phyloP scores from a whole-genome alignment of 2,888 invertebrate genomes.

The Keiferia lycopersicella region DNA sequence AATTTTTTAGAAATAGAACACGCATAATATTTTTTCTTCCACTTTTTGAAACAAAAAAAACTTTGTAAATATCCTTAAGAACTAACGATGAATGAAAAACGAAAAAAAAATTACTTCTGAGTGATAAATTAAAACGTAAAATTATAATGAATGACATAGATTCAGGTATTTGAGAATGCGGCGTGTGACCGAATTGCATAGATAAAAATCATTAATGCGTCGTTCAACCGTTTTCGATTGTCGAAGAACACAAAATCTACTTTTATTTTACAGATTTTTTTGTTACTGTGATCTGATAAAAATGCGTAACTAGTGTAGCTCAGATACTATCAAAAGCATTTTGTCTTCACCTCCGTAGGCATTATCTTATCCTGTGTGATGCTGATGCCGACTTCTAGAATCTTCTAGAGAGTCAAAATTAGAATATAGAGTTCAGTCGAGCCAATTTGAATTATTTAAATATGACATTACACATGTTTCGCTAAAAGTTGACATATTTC shows the following conservation, averaged over 20 bases:
- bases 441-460: no score
- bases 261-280: not conserved
- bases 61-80: no score
- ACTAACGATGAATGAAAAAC: not conserved
- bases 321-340: not conserved
- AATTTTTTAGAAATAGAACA: no score
- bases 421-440: no score
- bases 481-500: not conserved
- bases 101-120: not conserved
- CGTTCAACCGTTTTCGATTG: not conserved
- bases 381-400: no score
- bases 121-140: not conserved
- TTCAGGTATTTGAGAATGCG: not conserved
- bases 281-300: not conserved
- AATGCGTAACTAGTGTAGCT: not conserved
- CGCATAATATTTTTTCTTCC: no score
- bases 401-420: no score
- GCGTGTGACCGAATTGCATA: conserved; percentile 1
- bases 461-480: not conserved
- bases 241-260: not conserved
- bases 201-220: not conserved
- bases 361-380: no score
- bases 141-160: not conserved
- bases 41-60: not conserved
- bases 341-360: no score